Evolutionary conservation across 1,140 invertebrate species (phyloP).

Genomic region (Venustaconcha ellipsiformis): DNA sequence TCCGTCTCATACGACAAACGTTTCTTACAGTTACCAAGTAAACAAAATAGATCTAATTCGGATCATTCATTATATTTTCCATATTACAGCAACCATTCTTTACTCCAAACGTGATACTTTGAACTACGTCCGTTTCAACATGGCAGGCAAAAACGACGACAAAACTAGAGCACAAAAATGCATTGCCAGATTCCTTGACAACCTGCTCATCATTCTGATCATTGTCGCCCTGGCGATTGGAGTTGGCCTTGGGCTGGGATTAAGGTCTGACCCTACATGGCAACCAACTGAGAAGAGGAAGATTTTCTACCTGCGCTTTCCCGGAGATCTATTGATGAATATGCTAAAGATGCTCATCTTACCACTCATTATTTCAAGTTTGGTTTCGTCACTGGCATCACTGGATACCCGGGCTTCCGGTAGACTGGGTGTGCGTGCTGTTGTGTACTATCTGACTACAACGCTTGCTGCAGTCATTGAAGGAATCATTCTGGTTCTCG

Average conservation of each 20-base stretch:
- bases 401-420: slow-evolving; percentile 56
- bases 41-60: too few relatives aligned
- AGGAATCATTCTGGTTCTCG: slow-evolving; percentile 54
- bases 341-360: slow-evolving; percentile 71
- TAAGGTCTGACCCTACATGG: slow-evolving; percentile 32
- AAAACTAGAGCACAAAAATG: too few relatives aligned
- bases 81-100: too few relatives aligned
- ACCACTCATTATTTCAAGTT: slow-evolving; percentile 69
- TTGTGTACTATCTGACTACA: slow-evolving; percentile 91
- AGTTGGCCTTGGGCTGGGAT: slow-evolving; percentile 46
- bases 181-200: too few relatives aligned
- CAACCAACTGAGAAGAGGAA: slow-evolving; percentile 30
- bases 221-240: slow-evolving; percentile 66
- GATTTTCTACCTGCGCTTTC: slow-evolving; percentile 62
- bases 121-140: too few relatives aligned
- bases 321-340: slow-evolving; percentile 70
- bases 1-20: too few relatives aligned
- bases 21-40: too few relatives aligned
- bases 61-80: too few relatives aligned
- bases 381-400: slow-evolving; percentile 60
- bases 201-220: slow-evolving; percentile 19
- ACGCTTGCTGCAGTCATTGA: slow-evolving; percentile 74
- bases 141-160: too few relatives aligned
- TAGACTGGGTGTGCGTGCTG: slow-evolving; percentile 73
- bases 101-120: too few relatives aligned